These are phyloP conservation scores for Harpegnathos saltator DNA, from an alignment of 1,140 invertebrate species.

Conservation along the genomic window DNA sequence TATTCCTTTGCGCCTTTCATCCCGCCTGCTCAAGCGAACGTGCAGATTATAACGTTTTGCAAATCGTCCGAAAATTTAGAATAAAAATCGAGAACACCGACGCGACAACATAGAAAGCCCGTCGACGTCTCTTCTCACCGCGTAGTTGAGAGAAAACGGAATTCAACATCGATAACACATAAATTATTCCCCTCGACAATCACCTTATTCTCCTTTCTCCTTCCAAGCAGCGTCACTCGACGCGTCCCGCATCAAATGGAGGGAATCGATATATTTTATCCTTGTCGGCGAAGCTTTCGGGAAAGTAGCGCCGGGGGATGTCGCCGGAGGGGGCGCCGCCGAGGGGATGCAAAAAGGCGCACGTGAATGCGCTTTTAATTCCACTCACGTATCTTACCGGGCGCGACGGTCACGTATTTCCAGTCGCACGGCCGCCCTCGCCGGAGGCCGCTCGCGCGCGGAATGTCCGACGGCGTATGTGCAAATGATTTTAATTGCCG, in stretches of 20 bases:
- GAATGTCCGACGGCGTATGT: slow-evolving; percentile 1
- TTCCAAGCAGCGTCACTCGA: not conserved
- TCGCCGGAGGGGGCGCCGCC: too few species aligned
- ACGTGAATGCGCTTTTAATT: slow-evolving; percentile 17
- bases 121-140: not conserved
- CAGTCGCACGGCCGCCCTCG: not conserved
- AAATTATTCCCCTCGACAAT: too few species aligned
- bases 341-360: not conserved
- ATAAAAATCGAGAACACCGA: too few species aligned
- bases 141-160: not conserved
- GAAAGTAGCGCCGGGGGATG: too few species aligned
- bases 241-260: not conserved
- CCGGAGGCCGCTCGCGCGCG: not conserved
- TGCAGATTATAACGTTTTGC: too few species aligned
- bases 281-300: not conserved
- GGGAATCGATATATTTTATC: slow-evolving; percentile 9
- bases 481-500: slow-evolving; percentile 42
- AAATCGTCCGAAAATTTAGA: too few species aligned
- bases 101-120: too few species aligned
- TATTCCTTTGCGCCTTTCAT: not conserved
- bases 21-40: too few species aligned
- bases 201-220: too few species aligned
- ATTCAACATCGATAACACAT: slow-evolving; percentile 8
- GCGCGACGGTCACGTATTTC: slow-evolving; percentile 41
- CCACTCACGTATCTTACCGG: not conserved